A percentile compares a stretch with the other conserved stretches of the same genome.
phyloP scores from a whole-genome alignment of 2,888 invertebrate genomes.

The Ceraclea dissimilis region DNA sequence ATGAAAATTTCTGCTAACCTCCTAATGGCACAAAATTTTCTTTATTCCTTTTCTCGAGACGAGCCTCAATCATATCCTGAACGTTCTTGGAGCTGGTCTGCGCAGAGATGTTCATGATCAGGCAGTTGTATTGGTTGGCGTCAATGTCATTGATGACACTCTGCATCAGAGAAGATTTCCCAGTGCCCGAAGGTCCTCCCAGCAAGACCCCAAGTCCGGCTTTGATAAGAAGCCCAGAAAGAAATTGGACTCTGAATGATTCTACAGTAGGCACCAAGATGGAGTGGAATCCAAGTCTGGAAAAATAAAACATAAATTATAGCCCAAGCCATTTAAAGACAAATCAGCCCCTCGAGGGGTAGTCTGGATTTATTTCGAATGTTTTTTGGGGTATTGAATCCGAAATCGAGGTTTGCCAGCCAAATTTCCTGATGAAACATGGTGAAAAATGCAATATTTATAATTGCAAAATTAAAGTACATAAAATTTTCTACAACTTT shows the following conservation, averaged over 20 bases:
- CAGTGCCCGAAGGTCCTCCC: conserved; percentile 81
- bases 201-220: conserved; percentile 65
- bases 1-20: too few relatives aligned
- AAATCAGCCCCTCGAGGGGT: too few relatives aligned
- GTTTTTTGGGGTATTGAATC: too few relatives aligned
- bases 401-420: too few relatives aligned
- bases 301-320: conserved; percentile 14
- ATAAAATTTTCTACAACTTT: too few relatives aligned
- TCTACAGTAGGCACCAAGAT: conserved; percentile 84
- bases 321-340: not conserved
- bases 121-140: conserved; percentile 50
- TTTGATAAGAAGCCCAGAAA: conserved; percentile 58
- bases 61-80: conserved; percentile 76
- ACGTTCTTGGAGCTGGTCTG: conserved; percentile 80
- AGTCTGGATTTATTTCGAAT: too few relatives aligned
- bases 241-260: conserved; percentile 72
- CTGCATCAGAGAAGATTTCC: conserved; percentile 73
- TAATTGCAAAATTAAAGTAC: too few relatives aligned
- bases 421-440: too few relatives aligned
- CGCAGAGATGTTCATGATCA: conserved; percentile 82
- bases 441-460: too few relatives aligned
- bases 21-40: conserved; percentile 73
- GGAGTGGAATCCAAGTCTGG: conserved; percentile 70
- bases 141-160: conserved; percentile 57
- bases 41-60: conserved; percentile 84